Evolutionary conservation across 2,113 vertebrate species (phyloP).

Genomic region (Xenus cinereus): DNA sequence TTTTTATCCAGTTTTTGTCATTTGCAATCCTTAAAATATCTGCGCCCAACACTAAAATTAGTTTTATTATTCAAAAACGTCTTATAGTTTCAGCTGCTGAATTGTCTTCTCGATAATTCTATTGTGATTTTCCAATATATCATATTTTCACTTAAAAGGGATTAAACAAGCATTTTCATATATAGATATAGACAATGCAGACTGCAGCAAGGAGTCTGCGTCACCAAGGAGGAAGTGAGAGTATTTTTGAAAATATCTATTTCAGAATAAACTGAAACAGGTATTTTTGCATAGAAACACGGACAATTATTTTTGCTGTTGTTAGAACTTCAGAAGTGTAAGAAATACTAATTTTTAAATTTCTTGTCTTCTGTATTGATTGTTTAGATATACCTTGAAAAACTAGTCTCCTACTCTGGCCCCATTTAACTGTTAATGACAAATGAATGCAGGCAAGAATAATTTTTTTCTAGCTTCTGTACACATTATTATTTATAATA

Average conservation of each 20-base stretch:
- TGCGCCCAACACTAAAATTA: not conserved
- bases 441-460: not conserved
- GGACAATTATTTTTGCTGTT: not conserved
- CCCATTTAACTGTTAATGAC: not conserved
- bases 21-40: not conserved
- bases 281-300: not conserved
- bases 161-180: not conserved
- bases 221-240: not conserved
- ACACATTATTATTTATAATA: not conserved
- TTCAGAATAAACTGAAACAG: not conserved
- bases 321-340: not conserved
- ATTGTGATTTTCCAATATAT: not conserved
- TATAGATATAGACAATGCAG: not conserved
- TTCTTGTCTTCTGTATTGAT: not conserved
- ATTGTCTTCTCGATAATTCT: not conserved
- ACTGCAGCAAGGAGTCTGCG: not conserved
- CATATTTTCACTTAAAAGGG: not conserved
- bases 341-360: not conserved
- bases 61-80: not conserved
- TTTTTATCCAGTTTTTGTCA: not conserved
- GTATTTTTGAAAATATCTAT: not conserved
- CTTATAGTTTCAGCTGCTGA: not conserved
- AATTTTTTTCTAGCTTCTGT: not conserved
- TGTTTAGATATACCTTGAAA: not conserved
- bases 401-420: not conserved